These are phyloP conservation scores for Ferdinandea cuprea DNA, from an alignment of 2,888 invertebrate species.

Conservation along the genomic window DNA sequence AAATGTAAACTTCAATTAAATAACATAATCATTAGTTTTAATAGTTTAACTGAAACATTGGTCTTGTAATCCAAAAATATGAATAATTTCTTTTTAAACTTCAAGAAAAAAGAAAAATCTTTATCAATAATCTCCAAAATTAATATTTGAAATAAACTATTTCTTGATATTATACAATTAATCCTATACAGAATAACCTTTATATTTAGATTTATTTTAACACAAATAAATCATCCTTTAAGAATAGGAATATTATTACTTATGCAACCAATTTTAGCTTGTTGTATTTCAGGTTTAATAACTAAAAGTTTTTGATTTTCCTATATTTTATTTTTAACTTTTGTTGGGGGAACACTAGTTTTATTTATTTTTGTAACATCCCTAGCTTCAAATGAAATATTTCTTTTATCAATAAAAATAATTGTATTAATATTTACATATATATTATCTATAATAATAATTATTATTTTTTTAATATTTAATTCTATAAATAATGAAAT, in stretches of 20 bases:
- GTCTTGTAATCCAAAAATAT: too few relatives aligned
- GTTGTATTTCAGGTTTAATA: slow-evolving; percentile 83
- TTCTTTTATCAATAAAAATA: slow-evolving; percentile 81
- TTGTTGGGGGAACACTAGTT: slow-evolving; percentile 87
- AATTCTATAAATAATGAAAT: too few relatives aligned
- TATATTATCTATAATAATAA: slow-evolving; percentile 77
- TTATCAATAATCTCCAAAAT: slow-evolving; percentile 89
- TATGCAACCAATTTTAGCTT: slow-evolving; percentile 84
- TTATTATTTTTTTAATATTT: slow-evolving; percentile 77
- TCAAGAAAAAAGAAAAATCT: too few relatives aligned
- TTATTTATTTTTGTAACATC: slow-evolving; percentile 87
- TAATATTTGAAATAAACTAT: slow-evolving; percentile 88
- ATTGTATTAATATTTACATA: slow-evolving; percentile 78
- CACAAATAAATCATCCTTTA: slow-evolving; percentile 84
- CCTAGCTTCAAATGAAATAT: slow-evolving; percentile 86
- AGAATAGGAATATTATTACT: slow-evolving; percentile 85
- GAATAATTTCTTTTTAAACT: too few relatives aligned
- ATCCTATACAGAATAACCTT: too few relatives aligned
- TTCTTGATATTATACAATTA: too few relatives aligned
- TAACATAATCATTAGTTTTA: slow-evolving; percentile 86
- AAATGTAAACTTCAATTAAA: slow-evolving; percentile 85
- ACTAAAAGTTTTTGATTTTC: too few relatives aligned
- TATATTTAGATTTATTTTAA: slow-evolving; percentile 82
- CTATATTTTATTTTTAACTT: too few relatives aligned
- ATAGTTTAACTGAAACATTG: slow-evolving; percentile 88